Conservation (phyloP, 2,113 vertebrate genomes). For the Pristiophorus japonicus region DNA sequence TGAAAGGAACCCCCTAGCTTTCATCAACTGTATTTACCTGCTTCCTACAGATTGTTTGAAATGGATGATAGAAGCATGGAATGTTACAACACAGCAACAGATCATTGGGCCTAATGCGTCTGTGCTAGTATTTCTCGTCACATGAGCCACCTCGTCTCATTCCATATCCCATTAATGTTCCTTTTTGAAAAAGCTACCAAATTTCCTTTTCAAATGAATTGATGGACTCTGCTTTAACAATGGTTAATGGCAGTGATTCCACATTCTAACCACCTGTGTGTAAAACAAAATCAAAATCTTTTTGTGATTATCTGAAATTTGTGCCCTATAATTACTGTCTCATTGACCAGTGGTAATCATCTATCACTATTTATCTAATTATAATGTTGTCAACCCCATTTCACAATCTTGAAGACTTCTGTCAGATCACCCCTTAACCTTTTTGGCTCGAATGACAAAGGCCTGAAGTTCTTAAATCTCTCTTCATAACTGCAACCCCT, state of each 20-base stretch:
- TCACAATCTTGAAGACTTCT: neutral
- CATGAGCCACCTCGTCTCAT: too few species aligned
- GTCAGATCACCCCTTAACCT: neutral
- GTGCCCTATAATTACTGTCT: neutral
- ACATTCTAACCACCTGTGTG: neutral
- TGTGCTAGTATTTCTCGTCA: neutral
- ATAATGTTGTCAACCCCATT: neutral
- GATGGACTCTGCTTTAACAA: neutral
- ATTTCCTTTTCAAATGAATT: neutral
- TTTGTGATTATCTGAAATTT: neutral
- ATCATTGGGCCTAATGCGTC: neutral
- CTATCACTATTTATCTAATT: neutral
- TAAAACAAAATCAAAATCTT: neutral
- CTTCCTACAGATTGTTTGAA: neutral
- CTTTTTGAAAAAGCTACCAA: neutral
- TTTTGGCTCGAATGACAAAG: neutral
- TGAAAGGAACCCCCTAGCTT: neutral
- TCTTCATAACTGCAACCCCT: neutral
- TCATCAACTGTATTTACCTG: neutral
- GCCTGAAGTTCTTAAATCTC: neutral
- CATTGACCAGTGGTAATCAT: neutral
- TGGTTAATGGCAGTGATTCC: neutral
- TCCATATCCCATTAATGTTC: neutral
- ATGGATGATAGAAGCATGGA: neutral
- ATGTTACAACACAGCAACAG: neutral